Evolutionary conservation across 2,888 invertebrate genomes (phyloP).

Genomic region (Pyrochroa serraticornis): DNA sequence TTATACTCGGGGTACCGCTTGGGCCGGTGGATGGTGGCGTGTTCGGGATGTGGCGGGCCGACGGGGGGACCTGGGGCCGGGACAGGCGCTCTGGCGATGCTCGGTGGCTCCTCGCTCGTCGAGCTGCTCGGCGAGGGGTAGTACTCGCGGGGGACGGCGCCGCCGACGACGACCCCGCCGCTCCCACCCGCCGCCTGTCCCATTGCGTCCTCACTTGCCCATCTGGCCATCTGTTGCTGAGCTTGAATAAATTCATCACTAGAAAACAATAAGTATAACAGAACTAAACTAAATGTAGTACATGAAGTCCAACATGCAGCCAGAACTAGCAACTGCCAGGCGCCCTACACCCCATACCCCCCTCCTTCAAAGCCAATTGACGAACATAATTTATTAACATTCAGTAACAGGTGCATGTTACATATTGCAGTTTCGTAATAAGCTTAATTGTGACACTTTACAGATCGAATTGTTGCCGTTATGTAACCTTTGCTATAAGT

Average conservation of each 20-base stretch:
- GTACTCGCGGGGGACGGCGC: constrained; percentile 63
- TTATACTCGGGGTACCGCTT: constrained; percentile 77
- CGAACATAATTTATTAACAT: no score
- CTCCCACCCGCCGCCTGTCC: constrained; percentile 58
- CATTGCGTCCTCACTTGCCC: constrained; percentile 84
- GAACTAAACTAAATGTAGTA: constrained; percentile 61
- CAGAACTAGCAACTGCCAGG: not conserved
- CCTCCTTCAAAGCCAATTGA: no score
- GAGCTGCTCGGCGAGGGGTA: constrained; percentile 64
- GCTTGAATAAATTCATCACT: constrained; percentile 98
- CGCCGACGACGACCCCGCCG: constrained; percentile 55
- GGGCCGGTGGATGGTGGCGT: constrained; percentile 64
- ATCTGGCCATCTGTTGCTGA: constrained; percentile 95
- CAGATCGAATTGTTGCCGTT: no score
- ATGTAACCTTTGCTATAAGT: no score
- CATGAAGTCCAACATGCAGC: constrained; percentile 25
- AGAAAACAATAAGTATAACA: constrained; percentile 85
- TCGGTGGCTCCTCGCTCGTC: constrained; percentile 63
- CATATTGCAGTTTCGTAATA: no score
- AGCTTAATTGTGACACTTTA: no score
- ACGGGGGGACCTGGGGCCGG: constrained; percentile 54
- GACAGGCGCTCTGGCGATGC: constrained; percentile 61
- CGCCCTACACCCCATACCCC: not conserved
- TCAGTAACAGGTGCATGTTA: no score
- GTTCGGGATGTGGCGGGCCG: constrained; percentile 54